These are phyloP conservation scores for Lethenteron camtschaticum DNA, from an alignment of 2,113 vertebrate genomes.

Conservation along the genomic window DNA sequence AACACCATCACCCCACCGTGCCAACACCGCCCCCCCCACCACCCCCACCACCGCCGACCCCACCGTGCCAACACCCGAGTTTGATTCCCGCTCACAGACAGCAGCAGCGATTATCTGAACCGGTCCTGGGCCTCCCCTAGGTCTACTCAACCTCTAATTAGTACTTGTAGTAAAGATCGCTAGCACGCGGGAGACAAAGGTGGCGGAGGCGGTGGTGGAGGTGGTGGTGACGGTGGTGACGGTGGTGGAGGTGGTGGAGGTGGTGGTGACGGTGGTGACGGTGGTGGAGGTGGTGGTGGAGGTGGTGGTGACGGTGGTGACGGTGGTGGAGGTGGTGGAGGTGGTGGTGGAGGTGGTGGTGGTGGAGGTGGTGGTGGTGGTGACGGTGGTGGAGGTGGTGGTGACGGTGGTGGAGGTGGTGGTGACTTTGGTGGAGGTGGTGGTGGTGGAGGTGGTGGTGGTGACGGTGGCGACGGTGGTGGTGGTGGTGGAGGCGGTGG, in stretches of 20 bases:
- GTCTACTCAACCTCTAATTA: neutral
- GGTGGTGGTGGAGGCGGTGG: neutral
- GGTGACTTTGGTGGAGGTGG: neutral
- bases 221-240: no score
- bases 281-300: no score
- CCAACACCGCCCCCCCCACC: no score
- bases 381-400: neutral
- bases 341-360: neutral
- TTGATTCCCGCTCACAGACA: neutral
- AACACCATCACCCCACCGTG: no score
- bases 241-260: neutral
- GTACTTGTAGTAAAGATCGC: neutral
- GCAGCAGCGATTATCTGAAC: neutral
- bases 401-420: neutral
- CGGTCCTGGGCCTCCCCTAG: neutral
- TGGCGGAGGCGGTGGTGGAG: neutral
- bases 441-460: neutral
- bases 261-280: neutral
- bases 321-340: neutral
- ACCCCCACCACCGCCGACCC: no score
- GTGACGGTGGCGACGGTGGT: neutral
- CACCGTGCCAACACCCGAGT: no score
- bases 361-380: neutral
- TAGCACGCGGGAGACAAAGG: neutral
- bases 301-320: neutral